Conservation (phyloP, 2,113 vertebrate genomes). For the Actenoides lindsayi region DNA sequence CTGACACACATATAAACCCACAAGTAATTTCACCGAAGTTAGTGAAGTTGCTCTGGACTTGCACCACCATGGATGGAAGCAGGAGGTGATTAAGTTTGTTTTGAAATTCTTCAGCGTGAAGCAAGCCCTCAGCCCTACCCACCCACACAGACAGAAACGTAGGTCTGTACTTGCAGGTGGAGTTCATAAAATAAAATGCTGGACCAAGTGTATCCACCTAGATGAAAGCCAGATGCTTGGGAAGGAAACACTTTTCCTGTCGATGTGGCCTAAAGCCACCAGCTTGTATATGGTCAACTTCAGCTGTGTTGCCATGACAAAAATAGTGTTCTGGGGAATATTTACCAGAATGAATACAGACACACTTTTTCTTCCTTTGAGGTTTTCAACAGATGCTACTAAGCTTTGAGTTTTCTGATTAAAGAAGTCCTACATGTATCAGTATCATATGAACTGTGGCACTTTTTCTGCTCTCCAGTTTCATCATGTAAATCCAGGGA, state of each 20-base stretch:
- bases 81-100: neutral
- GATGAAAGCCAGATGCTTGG: slow-evolving; percentile 43
- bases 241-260: slow-evolving; percentile 8
- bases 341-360: neutral
- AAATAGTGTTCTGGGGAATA: neutral
- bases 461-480: neutral
- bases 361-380: neutral
- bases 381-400: neutral
- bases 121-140: neutral
- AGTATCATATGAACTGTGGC: neutral
- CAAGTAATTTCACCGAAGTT: neutral
- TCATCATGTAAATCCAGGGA: neutral
- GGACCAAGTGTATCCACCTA: neutral
- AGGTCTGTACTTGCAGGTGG: neutral
- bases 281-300: neutral
- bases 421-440: rapidly evolving
- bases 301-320: neutral
- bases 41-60: neutral
- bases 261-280: neutral
- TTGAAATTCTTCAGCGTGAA: neutral
- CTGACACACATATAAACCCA: neutral
- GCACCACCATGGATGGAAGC: neutral
- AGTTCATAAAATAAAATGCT: neutral
- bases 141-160: neutral
- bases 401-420: neutral